Base-by-base conservation (phyloP, 2,888 invertebrate genomes). In the Branchipolynoe longqiensis region DNA sequence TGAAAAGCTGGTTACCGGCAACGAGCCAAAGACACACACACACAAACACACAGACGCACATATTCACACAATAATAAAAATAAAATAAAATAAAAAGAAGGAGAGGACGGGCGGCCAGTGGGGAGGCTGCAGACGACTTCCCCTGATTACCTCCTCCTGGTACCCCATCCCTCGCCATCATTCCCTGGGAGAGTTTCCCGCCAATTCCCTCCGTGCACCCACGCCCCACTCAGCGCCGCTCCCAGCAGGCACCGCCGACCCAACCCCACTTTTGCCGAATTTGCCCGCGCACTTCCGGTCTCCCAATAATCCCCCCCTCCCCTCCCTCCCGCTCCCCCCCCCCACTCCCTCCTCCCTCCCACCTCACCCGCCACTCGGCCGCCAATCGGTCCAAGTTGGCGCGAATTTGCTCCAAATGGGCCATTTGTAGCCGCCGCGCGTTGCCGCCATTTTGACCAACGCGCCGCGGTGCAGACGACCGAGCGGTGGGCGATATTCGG, bases 201-300 rank as follows among this genome's bases (percentile, higher is more conserved):
- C 78, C 78, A 41, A 78, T 78, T 78, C 48, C 25, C 78, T 48
- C 12, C n/a, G 48, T n/a, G 22, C 58, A 8, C 58, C 58, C 12
- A 18, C 48, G 22, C 58, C 58, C 58, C 58, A 4, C 58, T n/a
- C 58, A 4, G 22, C 58, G 4, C 12, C 14, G 22, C 58, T 58
- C 58, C 58, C 14, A 4, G 69, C 69, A 33, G 1, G 36, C 3
- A 22, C 38, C 12, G 69, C 38, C 38, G 69, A 14, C 36, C 36
- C 36, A 36, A 78, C 48, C 78, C 78, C 78, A 78, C 78, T 78
- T 78, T 78, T 41, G 78, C 25, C 48, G 54, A 41, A 78, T 78
- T 78, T 78, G 48, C 78, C 78, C 25, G 48, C 28, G 78, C 78
- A 78, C 78, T 78, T 78, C 48, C n/a, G 14, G 78, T 48, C 6